phyloP scores from a whole-genome alignment of 1,140 invertebrate species.

The Drosophila rufa region DNA sequence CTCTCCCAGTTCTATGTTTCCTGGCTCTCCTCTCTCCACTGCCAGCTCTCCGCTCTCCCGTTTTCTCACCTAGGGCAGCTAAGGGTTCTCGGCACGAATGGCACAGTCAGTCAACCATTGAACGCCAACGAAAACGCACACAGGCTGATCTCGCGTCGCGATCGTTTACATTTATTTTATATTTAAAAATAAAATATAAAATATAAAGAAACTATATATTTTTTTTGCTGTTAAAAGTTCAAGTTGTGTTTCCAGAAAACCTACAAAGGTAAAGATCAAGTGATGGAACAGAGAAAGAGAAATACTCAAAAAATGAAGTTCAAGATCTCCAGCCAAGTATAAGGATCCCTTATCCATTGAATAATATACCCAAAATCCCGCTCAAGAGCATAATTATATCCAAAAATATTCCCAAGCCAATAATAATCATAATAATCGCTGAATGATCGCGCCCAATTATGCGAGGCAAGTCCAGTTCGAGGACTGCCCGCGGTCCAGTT shows the following conservation, averaged over 20 bases:
- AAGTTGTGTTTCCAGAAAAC: slow-evolving; percentile 24
- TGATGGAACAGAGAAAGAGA: neutral
- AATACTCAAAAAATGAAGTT: neutral
- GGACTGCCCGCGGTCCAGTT: slow-evolving; percentile 40
- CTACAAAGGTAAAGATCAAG: slow-evolving; percentile 40
- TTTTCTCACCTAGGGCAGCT: slow-evolving; percentile 24
- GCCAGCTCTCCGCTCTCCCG: neutral
- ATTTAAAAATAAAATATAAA: neutral
- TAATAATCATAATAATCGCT: neutral
- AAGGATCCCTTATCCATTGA: neutral
- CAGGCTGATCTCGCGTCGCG: slow-evolving; percentile 2
- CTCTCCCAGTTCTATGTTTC: neutral
- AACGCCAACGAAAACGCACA: slow-evolving; percentile 17
- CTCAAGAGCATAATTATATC: neutral
- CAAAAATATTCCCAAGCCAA: too few species aligned
- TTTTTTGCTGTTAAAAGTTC: slow-evolving; percentile 26
- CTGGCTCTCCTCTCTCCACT: too few species aligned
- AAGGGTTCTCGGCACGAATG: slow-evolving; percentile 8
- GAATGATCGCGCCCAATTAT: slow-evolving; percentile 12
- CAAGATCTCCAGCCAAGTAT: neutral
- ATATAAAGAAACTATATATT: neutral
- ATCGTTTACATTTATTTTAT: neutral
- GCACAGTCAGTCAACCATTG: slow-evolving; percentile 14
- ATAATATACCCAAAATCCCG: neutral
- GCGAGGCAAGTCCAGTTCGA: slow-evolving; percentile 18